Base-by-base conservation (phyloP, 1,140 invertebrate species). In the Pogonus chalceus region DNA sequence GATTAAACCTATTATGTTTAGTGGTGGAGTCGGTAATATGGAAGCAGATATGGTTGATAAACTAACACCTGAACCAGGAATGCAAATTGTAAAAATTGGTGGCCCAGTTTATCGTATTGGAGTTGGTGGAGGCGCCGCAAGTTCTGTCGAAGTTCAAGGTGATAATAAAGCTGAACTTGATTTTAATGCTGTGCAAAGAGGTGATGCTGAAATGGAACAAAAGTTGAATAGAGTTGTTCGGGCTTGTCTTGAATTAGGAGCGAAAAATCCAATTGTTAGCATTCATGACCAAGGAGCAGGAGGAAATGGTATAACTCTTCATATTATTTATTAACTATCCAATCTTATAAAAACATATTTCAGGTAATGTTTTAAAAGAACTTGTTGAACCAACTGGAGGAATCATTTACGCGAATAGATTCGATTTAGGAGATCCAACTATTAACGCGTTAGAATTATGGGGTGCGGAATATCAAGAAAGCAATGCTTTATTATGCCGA, bases 1-100 rank as follows among this genome's bases (percentile, higher is more conserved):
- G 76, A 86, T 98, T 0, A 99, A 99, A 67, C 95, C 96, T 0
- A 98, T 99, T 53, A 97, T 99, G 95, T 98, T 98, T 61, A 96
- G 90, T 66, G 95, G 90, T 52, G 96, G 96, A 35, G 81, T 98
- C 56, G 95, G 96, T 3, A 85, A 84, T 10, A 85, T 98, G 75
- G 86, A 92, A 62, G 80, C 80, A n/a, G 67, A 71, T 48, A 84
- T 90, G 81, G 80, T 86, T 10, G 72, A 81, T 18, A 96, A 96
- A 74, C 66, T 81, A 12, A 64, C 71, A 48, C 81, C 90, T 3
- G 68, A 81, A 64, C 77, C 79, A 74, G 88, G 87, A 79, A 90
- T 92, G 80, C 73, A 87, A 64, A 81, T 98, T 37, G 86, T 93
- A 0, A 98, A 98, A 77, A 81, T 98, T 35, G 96, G 96, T 23